Evolutionary conservation across 2,797 vertebrate genomes (phyloP), one percentile per base, ranked within the genome.

Genomic region (Danio kyathit): DNA sequence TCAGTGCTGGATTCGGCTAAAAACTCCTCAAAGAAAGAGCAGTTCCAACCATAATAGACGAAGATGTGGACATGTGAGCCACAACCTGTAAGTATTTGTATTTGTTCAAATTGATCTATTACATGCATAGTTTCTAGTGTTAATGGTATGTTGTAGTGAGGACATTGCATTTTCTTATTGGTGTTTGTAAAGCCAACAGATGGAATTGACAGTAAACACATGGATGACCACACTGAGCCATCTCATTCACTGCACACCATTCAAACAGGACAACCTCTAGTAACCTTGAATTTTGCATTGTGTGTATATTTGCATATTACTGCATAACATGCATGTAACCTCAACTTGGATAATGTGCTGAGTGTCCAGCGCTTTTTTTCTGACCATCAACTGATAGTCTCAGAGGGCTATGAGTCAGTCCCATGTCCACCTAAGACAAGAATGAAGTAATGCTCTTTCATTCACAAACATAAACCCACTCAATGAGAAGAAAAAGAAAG

Each of bases 371-470:
- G 46, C 38, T 51, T 38, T 29, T 63, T 54, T 17, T 21, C 19
- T 29, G 17, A 41, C n/a, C 40, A 59, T 72, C 9, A 63, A 38
- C 41, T 40, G 65, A 72, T 48, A 57, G 69, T 61, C 59, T 51
- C 78, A 81, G 16, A 74, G 87, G 57, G 83, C 86, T 84, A 17
- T 83, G 84, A 84, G 81, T 90, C 82, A 84, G 87, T 87, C 84
- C 87, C 89, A 85, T 66, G 64, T 81, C 78, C 72, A 88, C 89
- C 79, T 16, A n/a, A 43, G 84, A 83, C 83, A 80, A 57, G 66
- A 80, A 79, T 91, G 91, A 92, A 88, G 90, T 92, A 92, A 93
- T 89, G 87, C 88, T 86, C 86, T 85, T 91, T 90, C 43, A 29
- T 89, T 90, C 87, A 87, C 88, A 84, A 56, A 80, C 52, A 79